A percentile compares a stretch with the other conserved stretches of the same genome.
These are phyloP conservation scores for Myotis planiceps DNA, from an alignment of 2,797 vertebrate species.

Conservation along the genomic window DNA sequence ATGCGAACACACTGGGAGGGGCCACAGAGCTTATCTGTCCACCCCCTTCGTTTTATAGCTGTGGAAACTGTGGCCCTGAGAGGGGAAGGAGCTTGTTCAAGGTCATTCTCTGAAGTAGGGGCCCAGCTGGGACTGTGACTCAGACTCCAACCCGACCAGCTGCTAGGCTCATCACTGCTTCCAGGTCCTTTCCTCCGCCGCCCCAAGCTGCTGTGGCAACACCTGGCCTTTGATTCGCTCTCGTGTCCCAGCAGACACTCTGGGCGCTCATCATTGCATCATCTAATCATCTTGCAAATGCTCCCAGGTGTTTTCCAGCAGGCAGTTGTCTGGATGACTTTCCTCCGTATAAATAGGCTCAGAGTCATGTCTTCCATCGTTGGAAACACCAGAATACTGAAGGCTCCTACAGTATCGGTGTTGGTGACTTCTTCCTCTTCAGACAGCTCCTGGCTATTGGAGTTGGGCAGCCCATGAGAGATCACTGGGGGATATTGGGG, in stretches of 20 bases:
- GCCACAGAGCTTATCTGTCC: not conserved
- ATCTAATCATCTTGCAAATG: conserved; percentile 59
- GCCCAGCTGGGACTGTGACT: not conserved
- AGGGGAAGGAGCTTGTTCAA: not conserved
- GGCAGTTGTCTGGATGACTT: conserved; percentile 38
- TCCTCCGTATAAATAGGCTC: not conserved
- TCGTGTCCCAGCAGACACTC: not conserved
- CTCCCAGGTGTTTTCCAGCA: conserved; percentile 54
- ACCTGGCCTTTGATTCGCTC: conserved; percentile 51
- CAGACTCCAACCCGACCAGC: not conserved
- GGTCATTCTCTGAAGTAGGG: not conserved
- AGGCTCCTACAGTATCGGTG: not conserved
- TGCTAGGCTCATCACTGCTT: not conserved
- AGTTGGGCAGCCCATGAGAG: not conserved
- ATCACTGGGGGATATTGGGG: not conserved
- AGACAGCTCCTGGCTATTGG: not conserved
- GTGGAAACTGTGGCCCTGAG: not conserved
- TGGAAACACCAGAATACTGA: not conserved
- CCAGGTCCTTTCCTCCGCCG: not conserved
- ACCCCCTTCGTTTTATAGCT: not conserved
- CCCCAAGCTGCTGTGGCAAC: not conserved
- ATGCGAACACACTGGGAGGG: not conserved
- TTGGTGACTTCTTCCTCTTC: not conserved
- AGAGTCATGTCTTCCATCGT: not conserved
- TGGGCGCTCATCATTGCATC: not conserved